Evolutionary conservation across 2,797 vertebrate species (phyloP), one percentile per base, ranked within the genome.

Genomic region (Sebastes diaconus): DNA sequence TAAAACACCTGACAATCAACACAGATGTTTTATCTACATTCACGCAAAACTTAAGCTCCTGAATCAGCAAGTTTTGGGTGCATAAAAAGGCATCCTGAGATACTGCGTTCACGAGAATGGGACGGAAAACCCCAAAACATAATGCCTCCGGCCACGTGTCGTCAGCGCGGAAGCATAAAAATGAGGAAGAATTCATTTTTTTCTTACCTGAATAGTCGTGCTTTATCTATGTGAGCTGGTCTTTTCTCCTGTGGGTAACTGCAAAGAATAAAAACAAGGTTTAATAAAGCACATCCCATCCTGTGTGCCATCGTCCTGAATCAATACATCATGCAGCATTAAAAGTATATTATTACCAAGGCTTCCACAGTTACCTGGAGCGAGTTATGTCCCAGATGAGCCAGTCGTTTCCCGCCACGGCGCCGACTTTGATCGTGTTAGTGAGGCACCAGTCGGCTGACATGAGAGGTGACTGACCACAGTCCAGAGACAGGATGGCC

Each of bases 181-280:
- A 42, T 10, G 0, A 39, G 61, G 4, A 13, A 6, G 8, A 20
- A 60, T 30, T 0, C 1, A 32, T 32, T 5, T 12, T 5, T 12
- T 16, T 22, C 80, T 84, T 96, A 99, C 98, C 95, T 98, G 95
- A 99, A 98, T 64, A 95, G 87, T 30, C 93, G 95, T 10, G 97
- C 98, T 94, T 96, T 96, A 87, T 98, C 98, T 42, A 96, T 88
- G 85, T 99, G 98, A 20, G 97, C 96, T 0, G 98, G 98, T 77
- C 97, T 96, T 88, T 97, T 99, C 58, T 98, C 97, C 87, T 98
- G 97, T 70, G 98, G 98, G 79, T 98, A 99, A 93, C 98, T 99
- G 85, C 16, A 87, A 10, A 95, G 83, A 85, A 77, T 1, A 24
- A 87, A 75, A 22, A 73, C 39, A 25, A 25, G 32, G 3, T 57